Conservation (phyloP, 2,888 invertebrate genomes). For the Nebria salina region DNA sequence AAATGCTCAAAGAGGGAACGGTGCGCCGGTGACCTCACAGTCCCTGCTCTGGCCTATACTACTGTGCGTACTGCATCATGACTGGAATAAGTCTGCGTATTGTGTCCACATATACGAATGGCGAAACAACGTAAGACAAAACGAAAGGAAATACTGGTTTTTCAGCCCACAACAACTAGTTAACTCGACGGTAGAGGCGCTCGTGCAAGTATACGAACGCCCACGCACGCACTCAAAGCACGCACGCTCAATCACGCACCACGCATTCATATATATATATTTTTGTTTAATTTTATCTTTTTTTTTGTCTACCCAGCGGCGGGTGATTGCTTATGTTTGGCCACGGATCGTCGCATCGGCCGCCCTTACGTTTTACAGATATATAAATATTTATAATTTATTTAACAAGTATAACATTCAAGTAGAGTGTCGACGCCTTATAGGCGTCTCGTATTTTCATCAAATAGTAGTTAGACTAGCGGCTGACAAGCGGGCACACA, state of each 20-base stretch:
- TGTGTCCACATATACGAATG: constrained; percentile 54
- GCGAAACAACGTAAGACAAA: constrained; percentile 58
- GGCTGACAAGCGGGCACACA: constrained; percentile 27
- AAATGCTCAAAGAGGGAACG: background rate
- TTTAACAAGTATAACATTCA: constrained; percentile 63
- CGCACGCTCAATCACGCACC: constrained; percentile 39
- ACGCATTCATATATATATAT: constrained; percentile 2
- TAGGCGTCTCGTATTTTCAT: constrained; percentile 32
- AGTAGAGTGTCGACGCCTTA: constrained; percentile 51
- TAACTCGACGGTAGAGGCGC: constrained; percentile 48
- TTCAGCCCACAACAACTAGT: constrained; percentile 59
- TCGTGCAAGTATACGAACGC: constrained; percentile 14
- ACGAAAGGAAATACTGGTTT: constrained; percentile 59
- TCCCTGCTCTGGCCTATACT: constrained; percentile 47
- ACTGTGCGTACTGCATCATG: constrained; percentile 46
- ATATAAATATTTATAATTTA: constrained; percentile 62
- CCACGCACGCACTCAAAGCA: constrained; percentile 39
- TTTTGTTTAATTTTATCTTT: constrained; percentile 17
- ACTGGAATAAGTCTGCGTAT: constrained; percentile 56
- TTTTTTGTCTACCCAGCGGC: constrained; percentile 41
- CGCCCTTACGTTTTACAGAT: constrained; percentile 50
- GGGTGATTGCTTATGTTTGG: constrained; percentile 47
- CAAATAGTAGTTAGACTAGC: constrained; percentile 35
- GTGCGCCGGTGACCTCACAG: constrained; percentile 54
- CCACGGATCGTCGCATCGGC: constrained; percentile 50